Percentiles rank a stretch among this genome's conserved stretches.
Conservation (phyloP, 2,888 invertebrate genomes). For the Lymantria dispar region DNA sequence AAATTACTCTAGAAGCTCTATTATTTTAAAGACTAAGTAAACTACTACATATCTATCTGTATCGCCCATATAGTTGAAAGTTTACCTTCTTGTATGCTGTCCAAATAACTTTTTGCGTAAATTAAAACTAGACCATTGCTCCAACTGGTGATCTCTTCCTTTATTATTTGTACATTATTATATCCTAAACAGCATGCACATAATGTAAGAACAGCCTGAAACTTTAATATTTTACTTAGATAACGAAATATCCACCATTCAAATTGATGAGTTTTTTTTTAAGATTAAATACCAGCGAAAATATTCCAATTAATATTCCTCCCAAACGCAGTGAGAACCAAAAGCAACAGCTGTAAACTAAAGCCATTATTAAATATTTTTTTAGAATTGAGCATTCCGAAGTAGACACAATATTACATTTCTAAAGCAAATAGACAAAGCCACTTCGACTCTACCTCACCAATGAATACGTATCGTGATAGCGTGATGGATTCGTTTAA, state of each 20-base stretch:
- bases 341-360: conserved; percentile 74
- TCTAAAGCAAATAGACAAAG: no score
- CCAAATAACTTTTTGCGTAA: conserved; percentile 52
- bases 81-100: conserved; percentile 51
- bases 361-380: conserved; percentile 47
- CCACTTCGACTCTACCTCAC: no score
- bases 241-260: background rate
- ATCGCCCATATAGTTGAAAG: background rate
- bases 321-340: conserved; percentile 74
- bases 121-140: conserved; percentile 50
- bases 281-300: conserved; percentile 55
- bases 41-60: background rate
- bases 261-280: background rate
- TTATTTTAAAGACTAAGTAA: no score
- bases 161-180: conserved; percentile 38
- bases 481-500: background rate
- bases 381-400: background rate
- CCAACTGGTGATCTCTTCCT: conserved; percentile 44
- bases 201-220: conserved; percentile 52
- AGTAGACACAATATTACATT: background rate
- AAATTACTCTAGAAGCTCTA: no score
- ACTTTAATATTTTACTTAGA: conserved; percentile 30
- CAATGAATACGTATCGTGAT: background rate
- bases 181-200: conserved; percentile 44
- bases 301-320: conserved; percentile 65